A percentile compares a stretch with the other conserved stretches of the same genome.
These are phyloP conservation scores for Rhadina sibilatrix DNA, from an alignment of 2,113 vertebrate species.

Conservation along the genomic window DNA sequence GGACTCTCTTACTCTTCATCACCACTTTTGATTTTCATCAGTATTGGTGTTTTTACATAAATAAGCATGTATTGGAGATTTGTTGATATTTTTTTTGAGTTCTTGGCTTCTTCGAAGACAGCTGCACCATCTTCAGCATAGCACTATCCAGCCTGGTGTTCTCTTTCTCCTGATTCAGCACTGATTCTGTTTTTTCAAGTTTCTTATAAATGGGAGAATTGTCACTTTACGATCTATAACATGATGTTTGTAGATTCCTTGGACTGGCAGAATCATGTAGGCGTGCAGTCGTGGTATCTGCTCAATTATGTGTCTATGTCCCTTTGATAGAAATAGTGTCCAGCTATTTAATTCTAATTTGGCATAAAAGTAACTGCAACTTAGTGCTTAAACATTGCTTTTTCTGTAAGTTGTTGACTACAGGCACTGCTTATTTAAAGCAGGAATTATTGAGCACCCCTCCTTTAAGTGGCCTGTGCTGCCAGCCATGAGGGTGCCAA, in stretches of 20 bases:
- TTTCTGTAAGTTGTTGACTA: neutral
- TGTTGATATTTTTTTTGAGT: neutral
- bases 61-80: neutral
- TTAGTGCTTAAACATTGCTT: fast-evolving
- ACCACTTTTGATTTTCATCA: neutral
- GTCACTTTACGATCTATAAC: neutral
- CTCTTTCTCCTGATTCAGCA: neutral
- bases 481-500: neutral
- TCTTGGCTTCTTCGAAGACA: neutral
- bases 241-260: neutral
- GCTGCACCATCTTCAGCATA: neutral
- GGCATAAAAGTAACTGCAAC: neutral
- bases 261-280: neutral
- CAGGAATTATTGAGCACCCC: neutral
- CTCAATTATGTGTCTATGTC: neutral
- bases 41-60: neutral
- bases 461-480: neutral
- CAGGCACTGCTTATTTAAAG: neutral
- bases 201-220: neutral
- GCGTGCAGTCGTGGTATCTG: neutral
- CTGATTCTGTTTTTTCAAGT: neutral
- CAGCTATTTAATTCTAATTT: neutral
- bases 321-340: neutral
- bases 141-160: neutral
- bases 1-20: neutral